phyloP scores from a whole-genome alignment of 2,888 invertebrate species.

The Rutpela maculata region DNA sequence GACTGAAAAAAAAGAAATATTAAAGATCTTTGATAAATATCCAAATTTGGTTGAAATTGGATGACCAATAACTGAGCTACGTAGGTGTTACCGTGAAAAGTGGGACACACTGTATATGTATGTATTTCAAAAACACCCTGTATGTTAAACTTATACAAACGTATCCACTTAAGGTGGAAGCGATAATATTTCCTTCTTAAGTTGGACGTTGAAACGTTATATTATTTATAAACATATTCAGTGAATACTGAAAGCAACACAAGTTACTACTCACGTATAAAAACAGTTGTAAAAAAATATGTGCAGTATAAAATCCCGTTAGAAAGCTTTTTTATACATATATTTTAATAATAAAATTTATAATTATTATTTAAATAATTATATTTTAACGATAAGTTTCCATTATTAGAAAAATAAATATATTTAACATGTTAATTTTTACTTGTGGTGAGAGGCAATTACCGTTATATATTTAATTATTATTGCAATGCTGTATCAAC shows the following conservation, averaged over 20 bases:
- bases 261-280: neutral
- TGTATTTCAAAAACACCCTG: too few species aligned
- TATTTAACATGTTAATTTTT: constrained; percentile 32
- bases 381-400: constrained; percentile 6
- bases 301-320: constrained; percentile 20
- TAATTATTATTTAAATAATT: constrained; percentile 11
- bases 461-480: constrained; percentile 34
- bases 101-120: too few species aligned
- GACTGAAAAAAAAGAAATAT: too few species aligned
- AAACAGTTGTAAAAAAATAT: constrained; percentile 19
- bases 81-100: too few species aligned
- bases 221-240: too few species aligned
- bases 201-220: too few species aligned
- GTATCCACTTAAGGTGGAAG: too few species aligned
- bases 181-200: too few species aligned
- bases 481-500: constrained; percentile 12
- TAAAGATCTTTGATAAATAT: too few species aligned
- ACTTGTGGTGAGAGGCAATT: constrained; percentile 20
- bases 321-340: constrained; percentile 18
- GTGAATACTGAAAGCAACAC: neutral
- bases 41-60: too few species aligned
- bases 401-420: constrained; percentile 20
- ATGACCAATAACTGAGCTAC: too few species aligned
- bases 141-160: too few species aligned
- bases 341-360: constrained; percentile 10